Evolutionary conservation across 2,113 vertebrate genomes (phyloP).

Genomic region (Elanus axillaris): DNA sequence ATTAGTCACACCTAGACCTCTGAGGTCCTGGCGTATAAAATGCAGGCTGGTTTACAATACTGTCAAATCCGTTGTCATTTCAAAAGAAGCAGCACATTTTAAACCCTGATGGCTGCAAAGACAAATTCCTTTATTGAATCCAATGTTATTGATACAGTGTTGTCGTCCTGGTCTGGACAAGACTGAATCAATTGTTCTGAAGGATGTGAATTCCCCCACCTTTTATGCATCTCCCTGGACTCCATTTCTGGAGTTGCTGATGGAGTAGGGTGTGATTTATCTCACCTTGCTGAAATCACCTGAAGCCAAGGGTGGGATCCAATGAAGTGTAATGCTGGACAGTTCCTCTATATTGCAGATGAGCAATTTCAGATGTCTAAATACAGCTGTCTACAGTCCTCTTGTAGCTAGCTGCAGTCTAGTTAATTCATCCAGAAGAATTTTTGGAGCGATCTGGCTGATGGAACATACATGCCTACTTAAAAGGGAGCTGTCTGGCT

Average conservation of each 20-base stretch:
- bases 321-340: not conserved
- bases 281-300: not conserved
- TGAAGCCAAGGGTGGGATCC: not conserved
- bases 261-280: not conserved
- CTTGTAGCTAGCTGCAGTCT: not conserved
- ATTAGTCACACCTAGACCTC: not conserved
- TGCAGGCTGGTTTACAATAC: not conserved
- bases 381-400: not conserved
- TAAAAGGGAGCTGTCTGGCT: not conserved
- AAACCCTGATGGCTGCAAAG: not conserved
- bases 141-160: not conserved
- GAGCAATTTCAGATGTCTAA: not conserved
- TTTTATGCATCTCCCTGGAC: not conserved
- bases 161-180: not conserved
- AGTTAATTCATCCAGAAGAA: not conserved
- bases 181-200: not conserved
- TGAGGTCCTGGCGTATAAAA: not conserved
- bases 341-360: not conserved
- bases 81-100: not conserved
- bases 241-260: not conserved
- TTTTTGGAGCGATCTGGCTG: not conserved
- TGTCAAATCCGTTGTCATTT: not conserved
- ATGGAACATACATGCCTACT: rapidly evolving
- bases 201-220: not conserved
- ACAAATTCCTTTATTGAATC: not conserved